Conservation (phyloP, 2,797 vertebrate species). For the Emys orbicularis region DNA sequence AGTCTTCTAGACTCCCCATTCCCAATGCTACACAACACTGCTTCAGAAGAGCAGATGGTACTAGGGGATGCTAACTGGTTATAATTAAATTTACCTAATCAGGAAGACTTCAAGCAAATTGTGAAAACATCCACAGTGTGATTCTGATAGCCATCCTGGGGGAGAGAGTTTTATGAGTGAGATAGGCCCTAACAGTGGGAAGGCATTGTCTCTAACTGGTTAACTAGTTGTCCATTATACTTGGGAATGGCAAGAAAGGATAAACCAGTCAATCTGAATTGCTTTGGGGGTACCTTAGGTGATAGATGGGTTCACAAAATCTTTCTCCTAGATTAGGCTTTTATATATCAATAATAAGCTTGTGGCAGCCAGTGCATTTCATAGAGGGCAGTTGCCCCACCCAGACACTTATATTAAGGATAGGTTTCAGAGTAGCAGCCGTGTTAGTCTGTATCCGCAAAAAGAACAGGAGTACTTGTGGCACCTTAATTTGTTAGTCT, state of each 20-base stretch:
- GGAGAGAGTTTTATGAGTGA: not conserved
- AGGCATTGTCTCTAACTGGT: not conserved
- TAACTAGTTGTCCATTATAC: not conserved
- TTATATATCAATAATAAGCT: rapidly evolving
- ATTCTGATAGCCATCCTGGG: not conserved
- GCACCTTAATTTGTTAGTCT: no score
- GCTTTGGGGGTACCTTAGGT: not conserved
- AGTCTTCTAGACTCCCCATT: not conserved
- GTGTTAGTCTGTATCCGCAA: no score
- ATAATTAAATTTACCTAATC: not conserved
- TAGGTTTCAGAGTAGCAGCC: no score
- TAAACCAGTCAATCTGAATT: not conserved
- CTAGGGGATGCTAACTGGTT: not conserved
- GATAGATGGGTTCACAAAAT: not conserved
- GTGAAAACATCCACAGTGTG: not conserved
- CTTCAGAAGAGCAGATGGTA: not conserved
- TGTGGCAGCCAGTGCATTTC: not conserved
- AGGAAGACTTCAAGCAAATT: not conserved
- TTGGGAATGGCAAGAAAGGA: rapidly evolving
- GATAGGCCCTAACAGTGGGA: not conserved
- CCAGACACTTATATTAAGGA: not conserved
- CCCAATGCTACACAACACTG: not conserved
- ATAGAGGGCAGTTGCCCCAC: not conserved
- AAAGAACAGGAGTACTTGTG: no score
- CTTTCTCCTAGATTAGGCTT: not conserved